Evolutionary conservation across 2,888 invertebrate genomes (phyloP), one percentile per base, ranked within the genome.

Genomic region (Synanthedon andrenaeformis): DNA sequence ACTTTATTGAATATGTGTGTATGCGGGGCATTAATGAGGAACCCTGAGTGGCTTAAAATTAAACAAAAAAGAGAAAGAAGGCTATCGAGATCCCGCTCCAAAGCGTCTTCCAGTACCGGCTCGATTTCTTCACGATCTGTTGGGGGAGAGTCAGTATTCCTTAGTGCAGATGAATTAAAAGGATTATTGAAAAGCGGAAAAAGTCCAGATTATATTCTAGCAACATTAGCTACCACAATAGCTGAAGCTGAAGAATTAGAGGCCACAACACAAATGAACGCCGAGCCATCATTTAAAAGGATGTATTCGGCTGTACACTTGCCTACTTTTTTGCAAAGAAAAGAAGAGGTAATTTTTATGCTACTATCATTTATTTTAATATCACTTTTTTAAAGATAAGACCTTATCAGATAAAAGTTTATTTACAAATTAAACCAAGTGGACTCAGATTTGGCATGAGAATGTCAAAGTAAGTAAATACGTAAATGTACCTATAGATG

Each of bases 1-100:
- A 93, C 94, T 3, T 92, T 96, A 71, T 87, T 96, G 53, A 94
- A 96, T 72, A 92, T 96, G 84, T 94, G 94, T 68, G 93, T 95
- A 1, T 95, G 94, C 74, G 96, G 96, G 0, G 91, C 93, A 1
- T 82, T 96, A 8, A 96, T 97, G 94, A 89, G 94, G 42, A 95
- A 96, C 70, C 94, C 96, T 0, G 94, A 95, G 60, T 96, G 96
- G 96, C 88, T 91, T 69, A 81, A 89, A 53, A 77, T 88, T 42
- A 92, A 92, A 62, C 91, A 92, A 67, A 89, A 88, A 62, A 89
- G 89, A 71, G 88, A 82, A 59, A 69, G 76, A 49, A 72, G 71
- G 51, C 67, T 82, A 57, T 72, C 80, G 17, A 86, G 89, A 62
- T 75, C 76, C 10, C 53, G 66, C 1, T 82, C 80, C 0, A 77